Conservation (phyloP, 2,113 vertebrate species). For the Dasyurus viverrinus region DNA sequence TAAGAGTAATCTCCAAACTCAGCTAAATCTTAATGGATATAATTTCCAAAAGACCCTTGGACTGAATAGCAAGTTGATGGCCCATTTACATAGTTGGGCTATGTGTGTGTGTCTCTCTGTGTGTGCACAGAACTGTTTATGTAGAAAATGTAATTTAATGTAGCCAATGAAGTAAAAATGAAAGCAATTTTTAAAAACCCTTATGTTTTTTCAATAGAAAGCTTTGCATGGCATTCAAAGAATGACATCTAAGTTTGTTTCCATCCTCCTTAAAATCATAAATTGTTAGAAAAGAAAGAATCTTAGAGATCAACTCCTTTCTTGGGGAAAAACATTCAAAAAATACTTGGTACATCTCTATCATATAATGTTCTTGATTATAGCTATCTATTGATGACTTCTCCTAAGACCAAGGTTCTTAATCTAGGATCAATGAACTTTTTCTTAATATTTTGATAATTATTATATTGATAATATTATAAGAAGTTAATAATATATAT, state of each 20-base stretch:
- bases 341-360: background rate
- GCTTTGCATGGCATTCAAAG: background rate
- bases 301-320: background rate
- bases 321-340: background rate
- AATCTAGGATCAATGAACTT: background rate
- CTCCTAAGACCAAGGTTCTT: background rate
- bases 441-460: background rate
- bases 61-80: background rate
- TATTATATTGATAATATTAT: background rate
- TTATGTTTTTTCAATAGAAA: background rate
- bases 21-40: constrained; percentile 35
- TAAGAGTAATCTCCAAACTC: constrained; percentile 13
- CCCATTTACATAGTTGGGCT: background rate
- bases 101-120: background rate
- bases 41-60: constrained; percentile 29
- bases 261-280: background rate
- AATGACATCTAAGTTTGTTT: constrained; percentile 6
- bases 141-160: constrained; percentile 7
- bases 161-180: constrained; percentile 26
- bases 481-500: too few species aligned
- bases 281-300: background rate
- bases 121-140: background rate
- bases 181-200: constrained; percentile 16
- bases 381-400: background rate
- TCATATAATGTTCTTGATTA: background rate